Conservation (phyloP, 1,140 invertebrate species). For the Drosophila sechellia region DNA sequence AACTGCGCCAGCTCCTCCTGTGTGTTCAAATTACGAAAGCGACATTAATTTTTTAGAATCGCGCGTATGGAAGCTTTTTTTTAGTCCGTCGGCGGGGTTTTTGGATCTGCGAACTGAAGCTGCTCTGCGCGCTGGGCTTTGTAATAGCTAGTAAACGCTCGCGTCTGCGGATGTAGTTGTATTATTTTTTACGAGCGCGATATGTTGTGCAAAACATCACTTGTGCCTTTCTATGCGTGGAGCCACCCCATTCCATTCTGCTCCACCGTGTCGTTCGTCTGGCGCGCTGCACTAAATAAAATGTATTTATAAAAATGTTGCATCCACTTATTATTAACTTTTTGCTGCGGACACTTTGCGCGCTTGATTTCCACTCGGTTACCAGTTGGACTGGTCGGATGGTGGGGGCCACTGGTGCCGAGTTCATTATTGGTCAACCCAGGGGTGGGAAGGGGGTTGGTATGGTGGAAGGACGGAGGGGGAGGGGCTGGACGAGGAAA, state of each 20-base stretch:
- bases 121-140: constrained; percentile 15
- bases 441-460: neutral
- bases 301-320: constrained; percentile 37
- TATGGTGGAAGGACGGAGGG: too few species aligned
- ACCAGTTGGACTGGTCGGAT: neutral
- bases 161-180: constrained; percentile 77
- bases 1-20: constrained; percentile 45
- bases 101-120: neutral
- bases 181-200: constrained; percentile 83
- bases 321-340: constrained; percentile 28
- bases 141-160: constrained; percentile 69
- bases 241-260: neutral
- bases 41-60: constrained; percentile 84
- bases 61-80: constrained; percentile 61
- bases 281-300: constrained; percentile 40
- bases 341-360: neutral
- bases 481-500: neutral
- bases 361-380: neutral
- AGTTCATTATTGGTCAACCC: constrained; percentile 8
- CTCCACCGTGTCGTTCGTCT: neutral
- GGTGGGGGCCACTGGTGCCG: neutral
- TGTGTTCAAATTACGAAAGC: constrained; percentile 78
- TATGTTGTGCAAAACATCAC: constrained; percentile 81
- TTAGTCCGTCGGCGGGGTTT: neutral
- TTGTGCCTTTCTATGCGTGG: constrained; percentile 13